Percentiles rank a stretch among this genome's conserved stretches.
Conservation (phyloP, 1,140 invertebrate genomes). For the Bombyx mori region ASM3026992v2 NC_085131.1:3301001-3301500, state of each 20-base stretch:
- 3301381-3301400: too few species aligned
- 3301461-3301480: too few species aligned
- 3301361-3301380: too few species aligned
- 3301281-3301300: background rate
- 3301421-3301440: too few species aligned
- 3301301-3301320: background rate
- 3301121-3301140: conserved; percentile 22
- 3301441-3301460: too few species aligned
- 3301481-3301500: too few species aligned
- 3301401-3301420: too few species aligned
- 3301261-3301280: background rate
- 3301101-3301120: conserved; percentile 40
- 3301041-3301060: conserved; percentile 32
- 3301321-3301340: too few species aligned
- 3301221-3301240: too few species aligned
- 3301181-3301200: too few species aligned
- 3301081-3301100: conserved; percentile 37
- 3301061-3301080: conserved; percentile 33
- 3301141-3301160: conserved; percentile 22
- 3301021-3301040: conserved; percentile 42
- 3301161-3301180: conserved; percentile 18
- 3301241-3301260: too few species aligned
- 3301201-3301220: background rate
- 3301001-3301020: conserved; percentile 23
- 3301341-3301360: too few species aligned